A percentile compares a stretch with the other conserved stretches of the same genome.
Evolutionary conservation across 2,888 invertebrate species (phyloP).

Genomic region (Drosophila greeni): DNA sequence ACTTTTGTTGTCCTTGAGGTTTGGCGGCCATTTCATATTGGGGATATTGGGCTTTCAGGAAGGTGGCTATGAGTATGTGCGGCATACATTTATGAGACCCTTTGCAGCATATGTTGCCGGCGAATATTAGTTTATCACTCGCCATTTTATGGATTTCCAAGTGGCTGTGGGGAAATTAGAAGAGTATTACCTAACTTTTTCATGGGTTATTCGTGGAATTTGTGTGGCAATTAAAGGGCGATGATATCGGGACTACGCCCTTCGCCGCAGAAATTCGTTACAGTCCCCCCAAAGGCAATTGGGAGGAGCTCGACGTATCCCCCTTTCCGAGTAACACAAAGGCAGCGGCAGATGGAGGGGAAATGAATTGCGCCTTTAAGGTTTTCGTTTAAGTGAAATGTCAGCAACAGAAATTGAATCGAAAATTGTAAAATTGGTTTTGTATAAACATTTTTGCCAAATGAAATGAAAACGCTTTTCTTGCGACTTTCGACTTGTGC

Average conservation of each 20-base stretch:
- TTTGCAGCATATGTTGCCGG: slow-evolving; percentile 45
- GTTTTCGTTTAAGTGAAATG: slow-evolving; percentile 79
- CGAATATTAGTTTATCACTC: slow-evolving; percentile 64
- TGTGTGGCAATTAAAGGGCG: slow-evolving; percentile 6
- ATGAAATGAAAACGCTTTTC: slow-evolving; percentile 72
- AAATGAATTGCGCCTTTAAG: slow-evolving; percentile 76
- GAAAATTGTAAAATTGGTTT: slow-evolving; percentile 75
- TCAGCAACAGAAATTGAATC: slow-evolving; percentile 79
- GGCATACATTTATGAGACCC: slow-evolving; percentile 38
- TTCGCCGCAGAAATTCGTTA: slow-evolving; percentile 3
- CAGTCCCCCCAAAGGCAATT: background rate
- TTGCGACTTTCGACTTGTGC: slow-evolving; percentile 43
- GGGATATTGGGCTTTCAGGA: slow-evolving; percentile 3
- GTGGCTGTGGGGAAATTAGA: slow-evolving; percentile 44
- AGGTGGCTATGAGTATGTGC: slow-evolving; percentile 6
- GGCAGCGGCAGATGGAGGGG: slow-evolving; percentile 4
- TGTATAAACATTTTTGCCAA: slow-evolving; percentile 73
- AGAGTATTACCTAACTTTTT: slow-evolving; percentile 34
- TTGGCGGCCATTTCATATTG: slow-evolving; percentile 37
- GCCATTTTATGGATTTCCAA: slow-evolving; percentile 55
- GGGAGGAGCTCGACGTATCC: background rate
- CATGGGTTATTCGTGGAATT: slow-evolving; percentile 30
- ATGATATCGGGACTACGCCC: slow-evolving; percentile 16
- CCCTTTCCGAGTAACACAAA: slow-evolving; percentile 6
- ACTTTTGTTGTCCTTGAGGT: slow-evolving; percentile 62